Base-by-base conservation (phyloP, 2,113 vertebrate species). In the Thalassoma bifasciatum region DNA sequence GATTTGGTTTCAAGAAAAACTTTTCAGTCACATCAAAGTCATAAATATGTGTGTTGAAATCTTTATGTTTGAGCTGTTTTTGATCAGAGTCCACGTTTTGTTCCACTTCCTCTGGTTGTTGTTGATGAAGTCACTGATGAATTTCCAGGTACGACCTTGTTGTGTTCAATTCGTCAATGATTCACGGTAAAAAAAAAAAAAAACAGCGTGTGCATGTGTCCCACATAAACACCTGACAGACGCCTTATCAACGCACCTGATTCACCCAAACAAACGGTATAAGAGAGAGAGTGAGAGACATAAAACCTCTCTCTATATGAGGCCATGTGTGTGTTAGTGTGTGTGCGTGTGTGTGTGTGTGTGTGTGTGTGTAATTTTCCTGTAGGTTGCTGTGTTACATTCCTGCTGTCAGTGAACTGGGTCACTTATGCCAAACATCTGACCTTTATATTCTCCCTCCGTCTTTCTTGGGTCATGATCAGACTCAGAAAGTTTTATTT, bases 361-460 rank as follows among this genome's bases (percentile, higher is more conserved):
- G 4, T 23, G 2, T 36, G 60, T 49, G 19, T 64, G 26, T n/a
- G 16, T 26, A 34, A 30, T 3, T 4, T 14, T 36, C n/a, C 7
- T 11, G 36, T 10, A 12, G 38, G 8, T 10, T 40, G 3, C 9
- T 9, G 38, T 64, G 51, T 68, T 17, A 21, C 9, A 17, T 57
- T 34, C 38, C 11, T 46, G 9, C 21, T n/a, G 36, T 40, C 46
- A 21, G 49, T 38, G 57, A 66, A 51, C 52, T 74, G 72, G 71
- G 62, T 74, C 72, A 58, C 9, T 26, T 24, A 24, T 0, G 6
- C 10, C 13, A 5, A 13, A 64, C 22, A 13, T 36, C 21, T 49
- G 40, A 37, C 50, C 21, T 11, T 2, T 19, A 12, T 36, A 19
- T 1, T 40, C 38, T 11, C 10, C 17, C 10, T 64, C 24, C 2